These are phyloP conservation scores for Entosphenus tridentatus DNA, from an alignment of 2,113 vertebrate genomes.

Conservation along the genomic window DNA sequence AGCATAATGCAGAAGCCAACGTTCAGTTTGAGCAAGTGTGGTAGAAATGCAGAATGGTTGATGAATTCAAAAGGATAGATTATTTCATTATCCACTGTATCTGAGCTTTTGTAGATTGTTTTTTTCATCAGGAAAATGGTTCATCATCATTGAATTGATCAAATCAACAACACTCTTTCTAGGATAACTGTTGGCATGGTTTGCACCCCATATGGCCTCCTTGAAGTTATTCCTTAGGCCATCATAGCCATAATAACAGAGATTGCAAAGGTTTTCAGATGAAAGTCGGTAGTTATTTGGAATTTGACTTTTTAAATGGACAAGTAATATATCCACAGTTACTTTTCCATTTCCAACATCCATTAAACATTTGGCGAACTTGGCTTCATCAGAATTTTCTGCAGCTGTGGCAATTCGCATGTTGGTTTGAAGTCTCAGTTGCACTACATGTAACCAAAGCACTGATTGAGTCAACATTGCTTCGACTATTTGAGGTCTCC, in stretches of 20 bases:
- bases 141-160: background rate
- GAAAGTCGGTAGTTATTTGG: background rate
- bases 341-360: background rate
- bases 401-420: background rate
- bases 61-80: background rate
- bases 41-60: background rate
- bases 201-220: background rate
- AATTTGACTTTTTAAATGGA: background rate
- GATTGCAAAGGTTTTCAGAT: background rate
- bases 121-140: background rate
- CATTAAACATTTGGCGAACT: background rate
- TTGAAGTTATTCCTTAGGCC: background rate
- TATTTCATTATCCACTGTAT: background rate
- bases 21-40: slow-evolving; percentile 1
- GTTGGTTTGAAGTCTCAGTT: slow-evolving; percentile 1
- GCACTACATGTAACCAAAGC: background rate
- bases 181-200: background rate
- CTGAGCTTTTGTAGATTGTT: background rate
- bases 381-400: background rate
- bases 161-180: slow-evolving; percentile 3
- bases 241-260: background rate
- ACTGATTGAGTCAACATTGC: background rate
- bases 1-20: background rate
- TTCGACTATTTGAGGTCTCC: background rate
- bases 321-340: background rate